phyloP scores from a whole-genome alignment of 2,888 invertebrate genomes.

The Dimorphilus gyrociliatus region DNA sequence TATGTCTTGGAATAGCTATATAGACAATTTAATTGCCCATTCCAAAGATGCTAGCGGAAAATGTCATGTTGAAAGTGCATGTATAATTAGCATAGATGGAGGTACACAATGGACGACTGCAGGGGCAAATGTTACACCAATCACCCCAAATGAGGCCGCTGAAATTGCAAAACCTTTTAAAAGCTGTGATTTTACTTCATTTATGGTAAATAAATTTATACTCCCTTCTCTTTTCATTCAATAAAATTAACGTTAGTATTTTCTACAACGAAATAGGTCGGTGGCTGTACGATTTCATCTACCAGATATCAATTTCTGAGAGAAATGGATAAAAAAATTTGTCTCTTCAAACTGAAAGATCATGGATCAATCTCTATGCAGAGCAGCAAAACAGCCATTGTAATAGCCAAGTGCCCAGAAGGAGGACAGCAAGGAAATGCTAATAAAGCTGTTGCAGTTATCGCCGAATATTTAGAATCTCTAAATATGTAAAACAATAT shows the following conservation, averaged over 20 bases:
- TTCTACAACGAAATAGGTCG: no score
- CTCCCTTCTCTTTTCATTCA: no score
- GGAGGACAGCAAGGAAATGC: constrained; percentile 14
- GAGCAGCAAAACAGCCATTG: constrained; percentile 14
- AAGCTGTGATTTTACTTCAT: constrained; percentile 10
- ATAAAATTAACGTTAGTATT: no score
- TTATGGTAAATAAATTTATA: no score
- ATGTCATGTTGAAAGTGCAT: constrained; percentile 12
- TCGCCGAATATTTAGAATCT: constrained; percentile 16
- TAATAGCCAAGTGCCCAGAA: constrained; percentile 15
- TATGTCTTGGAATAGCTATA: constrained; percentile 19
- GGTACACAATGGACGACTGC: constrained; percentile 13
- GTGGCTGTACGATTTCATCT: constrained; percentile 10
- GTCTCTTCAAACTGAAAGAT: constrained; percentile 15
- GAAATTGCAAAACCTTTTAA: constrained; percentile 13
- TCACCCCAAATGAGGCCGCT: constrained; percentile 8
- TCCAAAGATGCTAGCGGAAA: constrained; percentile 10
- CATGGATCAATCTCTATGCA: constrained; percentile 13
- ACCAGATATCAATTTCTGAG: constrained; percentile 17
- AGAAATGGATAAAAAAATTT: constrained; percentile 13
- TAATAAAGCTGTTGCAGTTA: constrained; percentile 14
- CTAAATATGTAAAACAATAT: constrained; percentile 11
- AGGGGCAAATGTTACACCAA: no score
- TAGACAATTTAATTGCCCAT: constrained; percentile 15
- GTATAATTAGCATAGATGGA: constrained; percentile 16